Evolutionary conservation across 2,888 invertebrate genomes (phyloP).

Genomic region (Sesamia inferens): DNA sequence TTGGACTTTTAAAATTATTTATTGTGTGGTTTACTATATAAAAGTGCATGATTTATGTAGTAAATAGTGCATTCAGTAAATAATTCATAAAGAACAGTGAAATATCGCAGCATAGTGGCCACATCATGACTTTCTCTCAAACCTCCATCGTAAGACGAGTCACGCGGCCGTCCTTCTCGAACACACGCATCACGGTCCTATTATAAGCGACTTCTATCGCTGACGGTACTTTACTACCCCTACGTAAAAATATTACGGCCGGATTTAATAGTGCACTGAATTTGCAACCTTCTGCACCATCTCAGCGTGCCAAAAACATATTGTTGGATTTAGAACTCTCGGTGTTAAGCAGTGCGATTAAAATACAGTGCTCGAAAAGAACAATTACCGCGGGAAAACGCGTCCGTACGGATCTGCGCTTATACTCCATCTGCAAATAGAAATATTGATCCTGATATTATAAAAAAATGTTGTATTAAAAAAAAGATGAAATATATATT

Average conservation of each 20-base stretch:
- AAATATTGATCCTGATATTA: background rate
- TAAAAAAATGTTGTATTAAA: background rate
- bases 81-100: too few relatives aligned
- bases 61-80: too few relatives aligned
- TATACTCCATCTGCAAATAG: background rate
- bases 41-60: too few relatives aligned
- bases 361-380: background rate
- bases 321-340: background rate
- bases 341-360: background rate
- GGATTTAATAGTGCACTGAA: background rate
- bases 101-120: too few relatives aligned
- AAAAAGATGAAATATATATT: background rate
- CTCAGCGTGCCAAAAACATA: background rate
- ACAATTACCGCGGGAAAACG: background rate
- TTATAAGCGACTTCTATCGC: background rate
- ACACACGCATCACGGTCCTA: background rate
- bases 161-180: background rate
- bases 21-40: too few relatives aligned
- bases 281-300: background rate
- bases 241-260: background rate
- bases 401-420: background rate
- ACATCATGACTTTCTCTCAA: too few relatives aligned
- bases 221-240: background rate
- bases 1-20: too few relatives aligned
- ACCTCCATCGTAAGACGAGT: too few relatives aligned